phyloP scores from a whole-genome alignment of 2,797 vertebrate genomes.

The Enteromius afrohamiltoni region DNA sequence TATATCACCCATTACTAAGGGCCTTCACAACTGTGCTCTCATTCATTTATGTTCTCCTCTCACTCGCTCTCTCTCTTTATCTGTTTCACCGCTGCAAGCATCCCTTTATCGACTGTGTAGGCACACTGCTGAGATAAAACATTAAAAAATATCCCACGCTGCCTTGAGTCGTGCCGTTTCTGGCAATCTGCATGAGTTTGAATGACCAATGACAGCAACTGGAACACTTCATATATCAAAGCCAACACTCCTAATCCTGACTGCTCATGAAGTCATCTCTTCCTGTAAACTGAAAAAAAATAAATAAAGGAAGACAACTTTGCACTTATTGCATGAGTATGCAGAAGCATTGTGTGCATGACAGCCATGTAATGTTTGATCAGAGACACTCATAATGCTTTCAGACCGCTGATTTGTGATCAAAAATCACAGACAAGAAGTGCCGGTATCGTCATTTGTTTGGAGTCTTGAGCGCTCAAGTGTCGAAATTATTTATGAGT shows the following conservation, averaged over 20 bases:
- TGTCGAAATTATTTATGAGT: slow-evolving; percentile 59
- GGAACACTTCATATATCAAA: slow-evolving; percentile 40
- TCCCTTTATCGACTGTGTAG: slow-evolving; percentile 37
- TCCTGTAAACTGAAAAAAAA: background rate
- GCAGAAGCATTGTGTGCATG: background rate
- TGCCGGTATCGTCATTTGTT: slow-evolving; percentile 26
- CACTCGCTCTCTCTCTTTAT: slow-evolving; percentile 17
- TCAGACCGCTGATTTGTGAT: slow-evolving; percentile 13
- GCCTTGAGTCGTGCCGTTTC: slow-evolving; percentile 27
- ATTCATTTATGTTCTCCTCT: slow-evolving; percentile 41
- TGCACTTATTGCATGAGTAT: background rate
- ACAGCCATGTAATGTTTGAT: slow-evolving; percentile 18
- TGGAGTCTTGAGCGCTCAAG: slow-evolving; percentile 25
- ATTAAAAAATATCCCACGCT: slow-evolving; percentile 48
- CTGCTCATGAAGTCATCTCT: slow-evolving; percentile 6
- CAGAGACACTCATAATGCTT: slow-evolving; percentile 23
- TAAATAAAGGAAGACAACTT: background rate
- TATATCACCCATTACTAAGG: slow-evolving; percentile 39
- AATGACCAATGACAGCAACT: slow-evolving; percentile 28
- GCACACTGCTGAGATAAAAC: slow-evolving; percentile 41
- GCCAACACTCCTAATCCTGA: background rate
- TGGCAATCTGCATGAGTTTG: slow-evolving; percentile 19
- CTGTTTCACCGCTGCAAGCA: slow-evolving; percentile 15
- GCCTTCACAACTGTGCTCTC: slow-evolving; percentile 40
- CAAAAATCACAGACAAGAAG: slow-evolving; percentile 18